Conservation (phyloP, 1,140 invertebrate species). For the Parapsyche elsis region DNA sequence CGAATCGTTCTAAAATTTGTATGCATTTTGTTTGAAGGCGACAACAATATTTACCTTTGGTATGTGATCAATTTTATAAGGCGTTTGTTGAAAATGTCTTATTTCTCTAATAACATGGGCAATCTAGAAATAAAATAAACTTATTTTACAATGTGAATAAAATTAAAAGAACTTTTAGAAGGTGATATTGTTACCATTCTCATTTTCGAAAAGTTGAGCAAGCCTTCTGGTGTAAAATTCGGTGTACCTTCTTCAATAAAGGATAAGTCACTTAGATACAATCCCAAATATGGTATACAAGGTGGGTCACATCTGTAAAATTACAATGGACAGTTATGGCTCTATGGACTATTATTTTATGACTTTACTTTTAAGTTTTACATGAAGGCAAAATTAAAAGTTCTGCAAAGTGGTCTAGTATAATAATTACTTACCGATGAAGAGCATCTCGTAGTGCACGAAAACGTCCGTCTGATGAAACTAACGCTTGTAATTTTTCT, state of each 20-base stretch:
- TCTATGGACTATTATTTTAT: neutral
- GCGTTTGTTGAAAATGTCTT: constrained; percentile 90
- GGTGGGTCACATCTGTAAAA: constrained; percentile 84
- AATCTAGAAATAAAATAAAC: constrained; percentile 70
- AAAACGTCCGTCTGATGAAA: constrained; percentile 91
- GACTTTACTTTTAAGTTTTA: neutral
- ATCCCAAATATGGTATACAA: constrained; percentile 92
- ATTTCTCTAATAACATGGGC: constrained; percentile 95
- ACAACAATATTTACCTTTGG: constrained; percentile 73
- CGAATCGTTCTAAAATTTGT: too few species aligned
- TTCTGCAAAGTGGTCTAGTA: neutral
- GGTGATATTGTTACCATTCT: constrained; percentile 79
- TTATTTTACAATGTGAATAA: constrained; percentile 12
- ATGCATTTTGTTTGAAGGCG: too few species aligned
- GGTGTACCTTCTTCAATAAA: constrained; percentile 96
- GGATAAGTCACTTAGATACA: constrained; percentile 92
- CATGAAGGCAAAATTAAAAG: neutral
- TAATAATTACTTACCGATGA: constrained; percentile 68
- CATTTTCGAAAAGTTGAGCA: constrained; percentile 98
- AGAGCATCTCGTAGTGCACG: constrained; percentile 88
- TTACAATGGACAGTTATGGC: neutral
- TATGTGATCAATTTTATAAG: constrained; percentile 90
- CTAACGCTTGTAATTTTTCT: constrained; percentile 85
- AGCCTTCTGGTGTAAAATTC: constrained; percentile 88
- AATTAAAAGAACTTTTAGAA: constrained; percentile 6